Percentiles rank a stretch among this genome's conserved stretches.
phyloP scores from a whole-genome alignment of 2,113 vertebrate species.

The Phyllostomus discolor region DNA sequence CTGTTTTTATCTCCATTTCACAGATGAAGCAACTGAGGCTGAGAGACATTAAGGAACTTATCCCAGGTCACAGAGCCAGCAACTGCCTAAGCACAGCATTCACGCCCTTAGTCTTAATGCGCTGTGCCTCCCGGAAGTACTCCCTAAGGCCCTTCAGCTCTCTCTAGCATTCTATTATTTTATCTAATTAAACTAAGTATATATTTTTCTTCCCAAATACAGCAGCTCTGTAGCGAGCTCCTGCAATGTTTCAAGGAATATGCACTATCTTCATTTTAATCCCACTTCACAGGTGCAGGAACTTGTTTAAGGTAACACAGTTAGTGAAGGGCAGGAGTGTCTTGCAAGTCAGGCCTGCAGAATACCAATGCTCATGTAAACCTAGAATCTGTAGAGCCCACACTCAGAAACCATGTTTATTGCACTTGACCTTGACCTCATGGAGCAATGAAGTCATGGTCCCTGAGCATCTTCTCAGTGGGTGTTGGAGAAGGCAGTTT shows the following conservation, averaged over 20 bases:
- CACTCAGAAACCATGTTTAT: not conserved
- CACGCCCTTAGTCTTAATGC: accelerated
- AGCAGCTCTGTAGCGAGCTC: not conserved
- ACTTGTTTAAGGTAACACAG: not conserved
- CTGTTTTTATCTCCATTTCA: not conserved
- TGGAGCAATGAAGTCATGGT: not conserved
- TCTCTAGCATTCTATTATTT: not conserved
- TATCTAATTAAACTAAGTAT: not conserved
- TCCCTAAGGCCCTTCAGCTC: not conserved
- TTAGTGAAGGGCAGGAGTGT: not conserved
- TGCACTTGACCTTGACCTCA: not conserved
- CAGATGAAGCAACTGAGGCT: not conserved
- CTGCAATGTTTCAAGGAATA: not conserved
- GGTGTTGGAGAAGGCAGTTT: not conserved
- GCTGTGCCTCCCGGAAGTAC: not conserved
- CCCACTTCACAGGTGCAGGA: not conserved
- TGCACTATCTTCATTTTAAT: not conserved
- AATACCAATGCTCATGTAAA: not conserved
- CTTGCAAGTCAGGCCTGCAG: not conserved
- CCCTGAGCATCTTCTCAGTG: not conserved
- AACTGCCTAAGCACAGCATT: not conserved
- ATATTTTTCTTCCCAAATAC: not conserved
- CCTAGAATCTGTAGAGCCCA: too few species aligned
- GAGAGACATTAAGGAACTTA: not conserved
- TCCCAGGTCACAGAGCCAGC: not conserved